Evolutionary conservation across 2,888 invertebrate genomes (phyloP).

Genomic region (Hirtodrosophila alboralis): DNA sequence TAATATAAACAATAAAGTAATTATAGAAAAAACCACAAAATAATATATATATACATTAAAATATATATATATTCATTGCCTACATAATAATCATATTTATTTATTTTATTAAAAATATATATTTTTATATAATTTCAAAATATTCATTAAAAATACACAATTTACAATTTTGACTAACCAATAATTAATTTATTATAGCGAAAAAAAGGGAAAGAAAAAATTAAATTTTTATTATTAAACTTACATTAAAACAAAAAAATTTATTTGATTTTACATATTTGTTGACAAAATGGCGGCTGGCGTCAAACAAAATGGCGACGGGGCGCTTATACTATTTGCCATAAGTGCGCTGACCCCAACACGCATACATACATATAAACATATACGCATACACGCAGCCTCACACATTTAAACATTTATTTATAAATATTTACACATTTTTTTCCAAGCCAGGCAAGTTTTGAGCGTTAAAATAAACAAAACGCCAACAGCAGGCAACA

Average conservation of each 20-base stretch:
- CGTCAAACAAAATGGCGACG: constrained; percentile 62
- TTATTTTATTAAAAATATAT: too few species aligned
- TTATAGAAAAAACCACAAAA: too few species aligned
- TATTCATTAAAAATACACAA: too few species aligned
- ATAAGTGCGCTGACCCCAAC: constrained; percentile 64
- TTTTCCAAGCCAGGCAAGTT: constrained; percentile 43
- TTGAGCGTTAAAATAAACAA: constrained; percentile 61
- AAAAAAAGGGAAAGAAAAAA: too few species aligned
- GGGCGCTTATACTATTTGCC: constrained; percentile 20
- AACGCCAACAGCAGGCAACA: constrained; percentile 55
- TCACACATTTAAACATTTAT: constrained; percentile 43
- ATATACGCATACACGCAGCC: constrained; percentile 5
- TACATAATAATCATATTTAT: too few species aligned
- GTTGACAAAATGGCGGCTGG: constrained; percentile 49
- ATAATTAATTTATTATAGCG: too few species aligned
- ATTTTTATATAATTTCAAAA: too few species aligned
- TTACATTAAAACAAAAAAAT: neutral
- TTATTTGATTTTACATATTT: constrained; percentile 6
- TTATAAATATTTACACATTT: constrained; percentile 63
- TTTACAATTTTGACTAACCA: too few species aligned
- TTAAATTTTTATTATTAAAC: too few species aligned
- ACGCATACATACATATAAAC: constrained; percentile 8
- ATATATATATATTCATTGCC: too few species aligned
- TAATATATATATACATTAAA: too few species aligned
- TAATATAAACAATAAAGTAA: too few species aligned